Conservation (phyloP, 2,113 vertebrate species). For the Bolborhynchus lineola region DNA sequence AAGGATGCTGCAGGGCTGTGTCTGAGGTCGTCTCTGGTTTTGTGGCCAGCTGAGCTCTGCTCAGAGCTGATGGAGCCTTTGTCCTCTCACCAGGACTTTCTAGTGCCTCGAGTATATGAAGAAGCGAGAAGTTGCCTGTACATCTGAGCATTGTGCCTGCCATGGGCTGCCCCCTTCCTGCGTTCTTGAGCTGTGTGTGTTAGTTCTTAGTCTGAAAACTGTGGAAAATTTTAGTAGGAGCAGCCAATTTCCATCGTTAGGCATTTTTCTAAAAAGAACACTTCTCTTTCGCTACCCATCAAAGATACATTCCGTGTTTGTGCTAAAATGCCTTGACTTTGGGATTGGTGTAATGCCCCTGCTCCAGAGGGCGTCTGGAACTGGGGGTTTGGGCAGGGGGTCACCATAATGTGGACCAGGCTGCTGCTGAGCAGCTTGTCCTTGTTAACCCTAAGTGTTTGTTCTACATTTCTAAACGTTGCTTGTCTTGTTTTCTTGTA, state of each 20-base stretch:
- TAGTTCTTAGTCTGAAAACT: not conserved
- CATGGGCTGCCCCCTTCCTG: rapidly evolving
- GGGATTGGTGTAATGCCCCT: not conserved
- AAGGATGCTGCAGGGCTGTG: not conserved
- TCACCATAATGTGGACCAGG: not conserved
- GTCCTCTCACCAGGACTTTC: not conserved
- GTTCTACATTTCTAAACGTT: not conserved
- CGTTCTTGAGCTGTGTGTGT: rapidly evolving
- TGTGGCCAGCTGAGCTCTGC: not conserved
- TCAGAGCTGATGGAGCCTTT: not conserved
- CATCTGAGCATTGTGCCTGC: rapidly evolving
- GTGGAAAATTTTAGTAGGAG: not conserved
- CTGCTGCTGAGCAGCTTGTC: not conserved
- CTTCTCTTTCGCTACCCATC: rapidly evolving
- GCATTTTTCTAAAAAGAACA: rapidly evolving
- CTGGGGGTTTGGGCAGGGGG: too few species aligned
- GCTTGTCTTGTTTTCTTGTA: not conserved
- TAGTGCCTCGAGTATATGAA: rapidly evolving
- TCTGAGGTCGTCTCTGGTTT: not conserved
- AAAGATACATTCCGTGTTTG: not conserved
- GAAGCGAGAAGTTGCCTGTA: not conserved
- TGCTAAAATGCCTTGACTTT: not conserved
- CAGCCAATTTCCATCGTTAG: not conserved
- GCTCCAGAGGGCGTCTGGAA: not conserved
- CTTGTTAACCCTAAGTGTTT: not conserved